A percentile compares a stretch with the other conserved stretches of the same genome.
phyloP scores from a whole-genome alignment of 1,140 invertebrate genomes.

The Campoletis sonorensis region DNA sequence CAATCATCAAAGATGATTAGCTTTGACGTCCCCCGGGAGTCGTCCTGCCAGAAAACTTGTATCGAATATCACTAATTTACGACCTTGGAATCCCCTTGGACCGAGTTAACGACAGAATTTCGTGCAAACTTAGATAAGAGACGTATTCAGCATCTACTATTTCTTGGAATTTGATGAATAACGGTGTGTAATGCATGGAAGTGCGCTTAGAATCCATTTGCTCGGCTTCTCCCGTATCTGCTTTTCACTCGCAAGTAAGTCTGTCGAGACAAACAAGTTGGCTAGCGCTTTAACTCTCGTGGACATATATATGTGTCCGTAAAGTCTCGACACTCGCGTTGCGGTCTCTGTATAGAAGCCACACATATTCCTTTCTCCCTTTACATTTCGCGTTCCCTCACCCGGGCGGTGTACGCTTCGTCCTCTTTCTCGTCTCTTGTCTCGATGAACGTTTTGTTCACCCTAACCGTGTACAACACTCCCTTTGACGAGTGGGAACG shows the following conservation, averaged over 20 bases:
- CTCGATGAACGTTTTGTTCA: constrained; percentile 20
- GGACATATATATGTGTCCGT: not conserved
- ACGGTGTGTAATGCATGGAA: not conserved
- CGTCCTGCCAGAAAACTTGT: too few species aligned
- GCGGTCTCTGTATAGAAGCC: constrained; percentile 2
- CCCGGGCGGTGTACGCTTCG: not conserved
- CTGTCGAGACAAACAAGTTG: constrained; percentile 25
- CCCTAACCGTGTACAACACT: not conserved
- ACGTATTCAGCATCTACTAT: not conserved
- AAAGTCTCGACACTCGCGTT: constrained; percentile 6
- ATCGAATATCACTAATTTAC: not conserved
- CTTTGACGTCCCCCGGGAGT: too few species aligned
- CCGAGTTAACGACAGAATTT: not conserved
- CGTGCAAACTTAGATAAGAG: not conserved
- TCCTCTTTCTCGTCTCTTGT: constrained; percentile 28
- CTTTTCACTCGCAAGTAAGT: constrained; percentile 1
- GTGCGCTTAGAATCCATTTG: constrained; percentile 9
- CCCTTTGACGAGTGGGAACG: constrained; percentile 11
- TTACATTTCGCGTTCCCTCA: not conserved
- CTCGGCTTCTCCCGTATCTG: constrained; percentile 18
- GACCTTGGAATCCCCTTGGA: not conserved
- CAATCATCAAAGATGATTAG: too few species aligned
- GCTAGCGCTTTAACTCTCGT: not conserved
- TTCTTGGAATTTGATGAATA: not conserved
- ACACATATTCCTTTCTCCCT: constrained; percentile 23